Percentiles rank a stretch among this genome's conserved stretches.
phyloP scores from a whole-genome alignment of 2,888 invertebrate genomes.

The Tuta absoluta region DNA sequence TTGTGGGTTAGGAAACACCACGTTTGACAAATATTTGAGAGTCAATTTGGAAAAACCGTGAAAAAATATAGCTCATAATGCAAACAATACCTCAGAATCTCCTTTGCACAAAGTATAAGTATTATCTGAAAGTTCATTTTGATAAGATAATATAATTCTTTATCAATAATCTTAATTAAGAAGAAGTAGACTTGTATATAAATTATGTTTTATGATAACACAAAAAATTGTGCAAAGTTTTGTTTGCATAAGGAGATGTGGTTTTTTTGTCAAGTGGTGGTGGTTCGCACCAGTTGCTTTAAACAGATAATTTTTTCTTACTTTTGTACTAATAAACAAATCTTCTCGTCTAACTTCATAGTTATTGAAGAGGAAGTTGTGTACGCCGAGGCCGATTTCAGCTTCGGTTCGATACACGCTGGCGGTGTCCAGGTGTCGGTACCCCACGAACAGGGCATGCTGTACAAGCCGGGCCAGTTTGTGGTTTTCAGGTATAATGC shows the following conservation, averaged over 20 bases:
- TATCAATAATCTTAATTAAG: no score
- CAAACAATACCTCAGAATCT: no score
- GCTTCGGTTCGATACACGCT: slow-evolving; percentile 87
- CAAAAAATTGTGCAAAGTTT: no score
- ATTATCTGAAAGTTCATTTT: no score
- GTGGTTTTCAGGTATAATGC: slow-evolving; percentile 62
- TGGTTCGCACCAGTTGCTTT: no score
- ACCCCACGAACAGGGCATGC: slow-evolving; percentile 87
- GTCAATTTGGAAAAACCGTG: not conserved
- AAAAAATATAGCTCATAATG: no score
- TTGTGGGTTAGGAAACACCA: not conserved
- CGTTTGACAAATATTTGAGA: not conserved
- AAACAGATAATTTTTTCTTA: slow-evolving; percentile 59
- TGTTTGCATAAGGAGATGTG: no score
- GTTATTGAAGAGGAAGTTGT: slow-evolving; percentile 84
- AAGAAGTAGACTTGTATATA: no score
- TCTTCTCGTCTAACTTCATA: slow-evolving; percentile 83
- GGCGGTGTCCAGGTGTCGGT: slow-evolving; percentile 91
- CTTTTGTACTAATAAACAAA: slow-evolving; percentile 91
- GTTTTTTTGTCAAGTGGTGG: no score
- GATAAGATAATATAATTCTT: no score
- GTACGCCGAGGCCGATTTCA: slow-evolving; percentile 87
- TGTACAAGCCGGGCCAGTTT: slow-evolving; percentile 84
- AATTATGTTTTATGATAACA: no score
- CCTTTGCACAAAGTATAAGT: no score